phyloP scores from a whole-genome alignment of 2,888 invertebrate species.

The Apantesis nais region DNA sequence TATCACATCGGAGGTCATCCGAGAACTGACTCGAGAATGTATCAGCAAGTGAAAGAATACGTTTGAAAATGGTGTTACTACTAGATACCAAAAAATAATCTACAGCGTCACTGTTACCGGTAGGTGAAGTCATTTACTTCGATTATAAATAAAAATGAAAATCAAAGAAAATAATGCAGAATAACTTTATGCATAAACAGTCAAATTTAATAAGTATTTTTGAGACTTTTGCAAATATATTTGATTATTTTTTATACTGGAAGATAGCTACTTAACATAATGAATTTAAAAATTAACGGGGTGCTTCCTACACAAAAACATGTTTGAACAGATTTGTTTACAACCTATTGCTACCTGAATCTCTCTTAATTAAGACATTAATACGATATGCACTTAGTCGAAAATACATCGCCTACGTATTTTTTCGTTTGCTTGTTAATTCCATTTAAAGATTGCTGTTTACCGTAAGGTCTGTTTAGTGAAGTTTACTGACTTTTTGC shows the following conservation, averaged over 20 bases:
- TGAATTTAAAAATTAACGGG: not conserved
- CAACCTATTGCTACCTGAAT: conserved; percentile 19
- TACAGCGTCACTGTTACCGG: no score
- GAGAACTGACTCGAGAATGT: no score
- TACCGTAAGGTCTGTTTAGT: conserved; percentile 22
- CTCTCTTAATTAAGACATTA: conserved; percentile 27
- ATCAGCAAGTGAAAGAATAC: no score
- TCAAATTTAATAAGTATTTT: no score
- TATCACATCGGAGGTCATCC: no score
- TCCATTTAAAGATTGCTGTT: conserved; percentile 19
- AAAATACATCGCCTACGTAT: conserved; percentile 28
- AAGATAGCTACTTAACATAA: not conserved
- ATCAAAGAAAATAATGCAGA: no score
- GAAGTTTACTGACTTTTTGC: conserved; percentile 17
- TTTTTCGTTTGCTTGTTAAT: conserved; percentile 29
- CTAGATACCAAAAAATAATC: no score
- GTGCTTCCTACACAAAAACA: conserved; percentile 8
- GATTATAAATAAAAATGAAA: no score
- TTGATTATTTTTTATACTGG: not conserved
- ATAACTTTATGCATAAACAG: no score
- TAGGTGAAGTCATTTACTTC: no score
- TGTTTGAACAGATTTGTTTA: conserved; percentile 15
- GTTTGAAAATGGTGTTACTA: no score
- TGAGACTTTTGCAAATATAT: no score
- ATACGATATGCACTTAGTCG: conserved; percentile 24